Evolutionary conservation across 2,113 vertebrate genomes (phyloP).

Genomic region (Oncorhynchus mykiss): DNA sequence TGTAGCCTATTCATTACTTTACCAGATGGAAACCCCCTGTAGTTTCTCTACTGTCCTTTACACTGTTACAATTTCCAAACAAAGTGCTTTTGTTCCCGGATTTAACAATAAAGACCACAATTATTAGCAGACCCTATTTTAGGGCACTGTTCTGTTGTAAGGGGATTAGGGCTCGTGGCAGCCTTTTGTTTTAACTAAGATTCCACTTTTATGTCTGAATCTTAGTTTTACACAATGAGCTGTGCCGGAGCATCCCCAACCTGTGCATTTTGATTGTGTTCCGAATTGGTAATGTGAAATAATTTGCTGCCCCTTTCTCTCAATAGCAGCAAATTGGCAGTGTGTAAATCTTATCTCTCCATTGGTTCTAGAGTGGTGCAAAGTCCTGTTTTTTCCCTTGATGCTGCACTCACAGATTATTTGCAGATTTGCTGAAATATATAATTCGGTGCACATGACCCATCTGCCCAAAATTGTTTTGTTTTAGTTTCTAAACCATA

Average conservation of each 20-base stretch:
- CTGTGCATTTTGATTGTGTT: background rate
- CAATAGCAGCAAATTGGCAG: background rate
- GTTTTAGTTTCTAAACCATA: background rate
- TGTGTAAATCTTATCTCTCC: background rate
- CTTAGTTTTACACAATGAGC: conserved; percentile 5
- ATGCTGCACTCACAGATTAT: background rate
- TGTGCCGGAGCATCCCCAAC: conserved; percentile 1
- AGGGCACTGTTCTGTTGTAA: conserved; percentile 21
- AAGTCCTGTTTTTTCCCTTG: background rate
- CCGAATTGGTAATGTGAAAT: conserved; percentile 14
- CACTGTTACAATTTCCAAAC: conserved; percentile 13
- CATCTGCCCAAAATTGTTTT: background rate
- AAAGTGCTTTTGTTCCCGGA: conserved; percentile 36
- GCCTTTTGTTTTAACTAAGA: background rate
- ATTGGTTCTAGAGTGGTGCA: background rate
- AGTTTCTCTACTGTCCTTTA: background rate
- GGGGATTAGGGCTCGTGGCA: conserved; percentile 47
- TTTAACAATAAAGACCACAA: conserved; percentile 24
- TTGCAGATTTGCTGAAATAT: background rate
- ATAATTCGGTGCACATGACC: background rate
- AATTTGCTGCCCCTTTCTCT: background rate
- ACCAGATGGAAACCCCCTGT: background rate
- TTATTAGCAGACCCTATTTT: conserved; percentile 33
- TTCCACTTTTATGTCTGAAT: background rate
- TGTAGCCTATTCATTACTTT: background rate